Base-by-base conservation (phyloP, 2,113 vertebrate species). In the Bubo bubo region DNA sequence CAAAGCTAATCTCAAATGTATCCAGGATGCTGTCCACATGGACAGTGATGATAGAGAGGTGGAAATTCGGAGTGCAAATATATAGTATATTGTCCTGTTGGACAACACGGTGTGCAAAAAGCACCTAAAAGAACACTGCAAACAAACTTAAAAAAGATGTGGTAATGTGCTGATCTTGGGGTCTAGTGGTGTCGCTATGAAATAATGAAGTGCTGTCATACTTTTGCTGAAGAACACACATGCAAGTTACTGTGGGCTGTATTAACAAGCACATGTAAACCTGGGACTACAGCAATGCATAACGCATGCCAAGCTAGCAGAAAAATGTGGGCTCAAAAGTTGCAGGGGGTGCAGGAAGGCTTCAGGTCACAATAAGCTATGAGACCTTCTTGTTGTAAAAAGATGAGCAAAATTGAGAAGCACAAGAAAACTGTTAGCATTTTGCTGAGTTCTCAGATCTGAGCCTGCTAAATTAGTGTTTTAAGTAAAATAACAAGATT, bases 401-500 rank as follows among this genome's bases (percentile, higher is more conserved):
- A 64, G 50, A 86, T 49, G 58, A 88, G 55, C 37, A 90, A 80
- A 90, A 83, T 5, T 37, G 27, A 26, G 37, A 94, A 82, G 26
- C 2, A 3, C 35, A 21, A 79, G 63, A 47, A 88, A 88, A 90
- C 50, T 68, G 49, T 55, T 79, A 72, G 72, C 0, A 0, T 84
- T 93, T 72, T 83, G 19, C 83, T 62, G 91, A 88, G 55, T 71
- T 75, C 86, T 93, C 49, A 64, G 68, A 93, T 89, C 64, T 34
- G 7, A 86, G 68, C 49, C 90, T 88, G 47, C 76, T 92, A 84
- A 88, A 92, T 70, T 70, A 93, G 41, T 88, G 86, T 71, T 95
- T 93, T 70, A 94, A 88, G 47, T 92, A 86, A 94, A 94, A 94
- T 83, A 97, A 45, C 74, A 73, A 34, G 43, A 66, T 91, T 94